Percentiles rank a stretch among this genome's conserved stretches.
These are phyloP conservation scores for Agelas oroides DNA, from an alignment of 37 sponge, comb jelly and placozoan species.

Conservation along the genomic window DNA sequence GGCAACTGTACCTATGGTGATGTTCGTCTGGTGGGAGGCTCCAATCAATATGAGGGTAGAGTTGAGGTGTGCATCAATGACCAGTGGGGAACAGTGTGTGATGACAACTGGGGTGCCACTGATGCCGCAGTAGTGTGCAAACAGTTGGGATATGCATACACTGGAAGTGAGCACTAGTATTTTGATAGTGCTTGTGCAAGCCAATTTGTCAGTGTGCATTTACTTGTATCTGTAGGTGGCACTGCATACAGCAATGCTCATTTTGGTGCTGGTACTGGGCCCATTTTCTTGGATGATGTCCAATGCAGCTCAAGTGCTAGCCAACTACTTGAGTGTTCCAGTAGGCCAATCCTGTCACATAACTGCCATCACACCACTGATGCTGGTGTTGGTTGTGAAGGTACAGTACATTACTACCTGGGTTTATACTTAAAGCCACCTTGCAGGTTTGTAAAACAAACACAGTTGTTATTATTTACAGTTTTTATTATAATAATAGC, in stretches of 20 bases:
- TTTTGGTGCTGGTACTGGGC: conserved; percentile 11
- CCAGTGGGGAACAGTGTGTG: not conserved
- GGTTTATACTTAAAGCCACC: too few species aligned
- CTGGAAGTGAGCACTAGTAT: not conserved
- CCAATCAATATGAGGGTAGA: too few species aligned
- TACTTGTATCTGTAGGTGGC: not conserved
- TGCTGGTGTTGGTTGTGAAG: conserved; percentile 7
- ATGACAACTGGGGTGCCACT: not conserved
- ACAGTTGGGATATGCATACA: conserved; percentile 3
- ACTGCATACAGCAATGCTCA: conserved; percentile 7
- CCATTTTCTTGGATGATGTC: conserved; percentile 12
- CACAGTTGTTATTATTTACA: too few species aligned
- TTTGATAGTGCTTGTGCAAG: too few species aligned
- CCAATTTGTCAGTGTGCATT: too few species aligned
- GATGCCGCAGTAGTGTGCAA: not conserved
- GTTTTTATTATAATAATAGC: too few species aligned
- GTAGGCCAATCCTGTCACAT: not conserved
- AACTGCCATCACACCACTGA: not conserved
- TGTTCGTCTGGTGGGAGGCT: not conserved
- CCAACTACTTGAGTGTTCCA: not conserved
- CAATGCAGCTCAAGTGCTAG: not conserved
- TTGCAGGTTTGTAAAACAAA: too few species aligned
- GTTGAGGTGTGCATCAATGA: too few species aligned
- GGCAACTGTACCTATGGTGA: conserved; percentile 4
- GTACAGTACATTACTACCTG: too few species aligned